These are phyloP conservation scores for Butastur rufipennis DNA, from an alignment of 2,113 vertebrate genomes.

Conservation along the genomic window DNA sequence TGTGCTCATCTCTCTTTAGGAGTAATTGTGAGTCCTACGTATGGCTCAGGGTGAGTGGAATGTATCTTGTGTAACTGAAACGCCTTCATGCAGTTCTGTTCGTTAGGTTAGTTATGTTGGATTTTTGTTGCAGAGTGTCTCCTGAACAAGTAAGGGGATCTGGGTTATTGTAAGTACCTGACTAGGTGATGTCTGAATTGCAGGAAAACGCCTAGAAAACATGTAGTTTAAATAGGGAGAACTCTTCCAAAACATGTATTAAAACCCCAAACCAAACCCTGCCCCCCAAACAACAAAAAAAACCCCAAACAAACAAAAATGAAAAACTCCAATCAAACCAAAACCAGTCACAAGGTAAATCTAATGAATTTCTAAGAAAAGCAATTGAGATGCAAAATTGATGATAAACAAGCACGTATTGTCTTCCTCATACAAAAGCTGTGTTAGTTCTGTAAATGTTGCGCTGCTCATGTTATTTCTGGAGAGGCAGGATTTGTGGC, in stretches of 20 bases:
- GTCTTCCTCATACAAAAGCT: neutral
- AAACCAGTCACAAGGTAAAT: neutral
- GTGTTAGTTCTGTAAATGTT: neutral
- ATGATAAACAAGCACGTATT: rapidly evolving
- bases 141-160: neutral
- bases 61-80: neutral
- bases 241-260: neutral
- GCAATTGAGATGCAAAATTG: rapidly evolving
- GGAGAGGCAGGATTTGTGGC: neutral
- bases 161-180: neutral
- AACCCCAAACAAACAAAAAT: rapidly evolving
- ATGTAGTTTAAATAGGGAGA: neutral
- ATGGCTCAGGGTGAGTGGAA: neutral
- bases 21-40: neutral
- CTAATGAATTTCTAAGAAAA: neutral
- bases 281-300: neutral
- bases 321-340: neutral
- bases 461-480: rapidly evolving
- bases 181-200: neutral
- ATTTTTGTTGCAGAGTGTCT: neutral
- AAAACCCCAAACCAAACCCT: neutral
- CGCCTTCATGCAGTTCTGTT: neutral
- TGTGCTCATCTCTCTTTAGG: neutral
- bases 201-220: neutral
- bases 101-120: neutral